Conservation (phyloP, 1,140 invertebrate genomes). For the Chrysopa pallens region DNA sequence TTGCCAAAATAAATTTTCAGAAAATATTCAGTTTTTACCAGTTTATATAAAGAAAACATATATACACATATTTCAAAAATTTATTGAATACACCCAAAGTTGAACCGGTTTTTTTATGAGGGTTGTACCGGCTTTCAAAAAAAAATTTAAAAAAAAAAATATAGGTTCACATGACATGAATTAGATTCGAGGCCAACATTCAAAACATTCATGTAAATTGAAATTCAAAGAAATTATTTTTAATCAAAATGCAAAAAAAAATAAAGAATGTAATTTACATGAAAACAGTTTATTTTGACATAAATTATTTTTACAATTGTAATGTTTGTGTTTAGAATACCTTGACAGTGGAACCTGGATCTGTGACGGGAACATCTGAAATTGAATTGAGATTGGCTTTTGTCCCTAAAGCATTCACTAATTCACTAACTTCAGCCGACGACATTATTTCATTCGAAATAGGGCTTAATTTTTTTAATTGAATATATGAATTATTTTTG, state of each 20-base stretch:
- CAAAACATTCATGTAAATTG: conserved; percentile 1
- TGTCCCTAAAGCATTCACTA: conserved; percentile 2
- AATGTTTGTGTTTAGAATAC: conserved; percentile 9
- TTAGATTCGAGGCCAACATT: background rate
- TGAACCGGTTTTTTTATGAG: background rate
- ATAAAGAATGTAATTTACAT: too few species aligned
- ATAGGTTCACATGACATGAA: background rate
- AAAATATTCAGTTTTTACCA: too few species aligned
- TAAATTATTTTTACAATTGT: too few species aligned
- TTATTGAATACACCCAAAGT: background rate
- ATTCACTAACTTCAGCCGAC: background rate
- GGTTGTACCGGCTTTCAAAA: conserved; percentile 1
- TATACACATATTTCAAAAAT: too few species aligned
- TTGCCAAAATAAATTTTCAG: too few species aligned
- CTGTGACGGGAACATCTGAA: conserved; percentile 27
- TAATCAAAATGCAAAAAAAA: background rate
- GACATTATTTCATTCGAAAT: too few species aligned
- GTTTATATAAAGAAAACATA: too few species aligned
- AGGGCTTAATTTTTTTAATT: too few species aligned
- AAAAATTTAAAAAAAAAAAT: background rate
- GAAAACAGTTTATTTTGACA: background rate
- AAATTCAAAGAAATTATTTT: background rate
- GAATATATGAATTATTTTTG: too few species aligned
- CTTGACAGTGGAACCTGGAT: conserved; percentile 25
- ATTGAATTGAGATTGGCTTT: conserved; percentile 18